Evolutionary conservation across 2,888 invertebrate genomes (phyloP), one percentile per base, ranked within the genome.

Genomic region (Bugula neritina): DNA sequence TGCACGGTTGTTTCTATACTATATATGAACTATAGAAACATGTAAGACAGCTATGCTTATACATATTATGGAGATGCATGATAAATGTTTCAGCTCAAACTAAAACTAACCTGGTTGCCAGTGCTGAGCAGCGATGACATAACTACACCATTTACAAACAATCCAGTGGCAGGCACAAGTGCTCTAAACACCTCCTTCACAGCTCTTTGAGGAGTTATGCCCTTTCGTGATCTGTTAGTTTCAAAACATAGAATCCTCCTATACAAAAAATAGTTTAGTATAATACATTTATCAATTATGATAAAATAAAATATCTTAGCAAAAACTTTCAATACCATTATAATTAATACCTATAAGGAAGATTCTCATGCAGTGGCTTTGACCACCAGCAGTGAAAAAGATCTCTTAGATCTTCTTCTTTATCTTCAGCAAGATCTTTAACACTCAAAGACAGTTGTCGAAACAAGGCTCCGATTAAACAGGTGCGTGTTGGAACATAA

Each of bases 321-420:
- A n/a, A n/a, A n/a, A n/a, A n/a, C n/a, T n/a, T n/a, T n/a, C n/a
- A n/a, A n/a, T n/a, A n/a, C n/a, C n/a, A n/a, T n/a, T n/a, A n/a
- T n/a, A n/a, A n/a, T n/a, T n/a, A n/a, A 43, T 17, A 77, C 72
- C 76, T 74, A 72, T 76, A 83, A 1, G 82, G 82, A 17, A 77
- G 43, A n/a, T 73, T 10, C 1, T 71, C 63, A 2, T 75, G 75
- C 1, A 83, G 76, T 0, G 75, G 75, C 35, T 79, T 75, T 0
- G 82, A 82, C 34, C 81, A 75, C 83, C 83, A 83, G 73, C 83
- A 83, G 35, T 78, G 77, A 74, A 80, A 82, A 27, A 77, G 73
- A 52, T 72, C 71, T 3, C 82, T 69, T 29, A 83, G 73, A 74
- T 83, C 83, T 54, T 81, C 75, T 13, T 79, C 79, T 71, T 80